phyloP scores from a whole-genome alignment of 2,113 vertebrate genomes.

The Rattus norvegicus region DNA sequence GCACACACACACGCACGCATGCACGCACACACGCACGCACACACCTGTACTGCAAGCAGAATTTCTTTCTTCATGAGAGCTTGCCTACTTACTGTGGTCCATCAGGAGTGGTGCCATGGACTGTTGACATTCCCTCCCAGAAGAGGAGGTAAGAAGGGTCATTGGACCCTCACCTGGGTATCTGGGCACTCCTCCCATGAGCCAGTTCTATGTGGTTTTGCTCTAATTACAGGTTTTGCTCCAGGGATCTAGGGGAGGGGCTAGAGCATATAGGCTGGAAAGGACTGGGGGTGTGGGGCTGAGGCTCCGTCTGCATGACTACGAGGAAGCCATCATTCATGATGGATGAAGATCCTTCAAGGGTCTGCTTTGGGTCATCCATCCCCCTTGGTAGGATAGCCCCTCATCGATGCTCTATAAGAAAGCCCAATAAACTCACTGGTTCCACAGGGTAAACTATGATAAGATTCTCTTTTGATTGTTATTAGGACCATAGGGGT shows the following conservation, averaged over 20 bases:
- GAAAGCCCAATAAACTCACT: background rate
- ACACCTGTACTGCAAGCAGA: background rate
- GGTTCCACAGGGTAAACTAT: background rate
- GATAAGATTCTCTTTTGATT: background rate
- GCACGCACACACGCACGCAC: background rate
- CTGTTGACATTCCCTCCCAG: background rate
- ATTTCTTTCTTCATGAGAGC: background rate
- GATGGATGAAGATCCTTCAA: background rate
- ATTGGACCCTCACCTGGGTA: background rate
- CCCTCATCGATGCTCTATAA: background rate
- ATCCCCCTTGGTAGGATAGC: background rate
- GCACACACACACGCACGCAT: background rate
- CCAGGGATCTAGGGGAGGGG: background rate
- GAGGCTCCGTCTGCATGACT: background rate
- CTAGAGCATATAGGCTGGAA: background rate
- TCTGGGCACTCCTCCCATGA: background rate
- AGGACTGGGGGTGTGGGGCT: background rate
- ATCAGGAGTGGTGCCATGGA: background rate
- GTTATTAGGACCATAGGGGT: background rate
- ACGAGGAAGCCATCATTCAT: background rate
- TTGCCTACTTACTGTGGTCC: background rate
- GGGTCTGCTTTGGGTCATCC: background rate
- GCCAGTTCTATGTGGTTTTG: background rate
- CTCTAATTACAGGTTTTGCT: background rate
- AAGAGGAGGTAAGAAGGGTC: background rate